phyloP scores from a whole-genome alignment of 2,888 invertebrate genomes.

The Frankliniella fusca region DNA sequence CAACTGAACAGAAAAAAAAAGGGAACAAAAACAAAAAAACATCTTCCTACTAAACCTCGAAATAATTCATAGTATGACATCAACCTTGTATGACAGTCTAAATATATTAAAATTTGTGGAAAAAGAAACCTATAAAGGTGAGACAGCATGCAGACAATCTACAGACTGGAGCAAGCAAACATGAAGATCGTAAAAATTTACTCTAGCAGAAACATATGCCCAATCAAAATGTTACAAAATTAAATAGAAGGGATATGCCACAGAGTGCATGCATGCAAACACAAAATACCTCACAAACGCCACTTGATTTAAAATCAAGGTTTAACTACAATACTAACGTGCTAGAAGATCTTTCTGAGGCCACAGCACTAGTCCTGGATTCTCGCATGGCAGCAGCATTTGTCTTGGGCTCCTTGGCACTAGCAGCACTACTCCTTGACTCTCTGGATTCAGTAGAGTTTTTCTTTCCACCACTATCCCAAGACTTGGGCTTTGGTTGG shows the following conservation, averaged over 20 bases:
- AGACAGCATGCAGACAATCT: background rate
- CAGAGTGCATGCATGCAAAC: too few species aligned
- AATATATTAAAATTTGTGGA: too few species aligned
- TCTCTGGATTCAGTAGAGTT: background rate
- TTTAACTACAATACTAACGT: conserved; percentile 18
- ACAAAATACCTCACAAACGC: too few species aligned
- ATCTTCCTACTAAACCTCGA: too few species aligned
- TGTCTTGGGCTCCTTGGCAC: background rate
- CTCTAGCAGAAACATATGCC: background rate
- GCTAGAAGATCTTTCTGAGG: conserved; percentile 3
- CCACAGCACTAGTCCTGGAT: background rate
- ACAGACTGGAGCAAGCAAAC: background rate
- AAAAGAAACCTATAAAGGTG: background rate
- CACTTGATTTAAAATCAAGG: background rate
- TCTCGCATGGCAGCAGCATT: background rate
- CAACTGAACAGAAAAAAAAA: too few species aligned
- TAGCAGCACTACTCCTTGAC: background rate
- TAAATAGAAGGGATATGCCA: too few species aligned
- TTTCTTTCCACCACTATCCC: background rate
- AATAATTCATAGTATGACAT: too few species aligned
- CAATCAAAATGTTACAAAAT: too few species aligned
- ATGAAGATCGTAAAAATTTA: background rate
- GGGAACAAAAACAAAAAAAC: too few species aligned
- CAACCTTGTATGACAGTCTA: too few species aligned
- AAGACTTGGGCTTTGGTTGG: background rate